Evolutionary conservation across 2,113 vertebrate species (phyloP).

Genomic region (Aldabrachelys gigantea): DNA sequence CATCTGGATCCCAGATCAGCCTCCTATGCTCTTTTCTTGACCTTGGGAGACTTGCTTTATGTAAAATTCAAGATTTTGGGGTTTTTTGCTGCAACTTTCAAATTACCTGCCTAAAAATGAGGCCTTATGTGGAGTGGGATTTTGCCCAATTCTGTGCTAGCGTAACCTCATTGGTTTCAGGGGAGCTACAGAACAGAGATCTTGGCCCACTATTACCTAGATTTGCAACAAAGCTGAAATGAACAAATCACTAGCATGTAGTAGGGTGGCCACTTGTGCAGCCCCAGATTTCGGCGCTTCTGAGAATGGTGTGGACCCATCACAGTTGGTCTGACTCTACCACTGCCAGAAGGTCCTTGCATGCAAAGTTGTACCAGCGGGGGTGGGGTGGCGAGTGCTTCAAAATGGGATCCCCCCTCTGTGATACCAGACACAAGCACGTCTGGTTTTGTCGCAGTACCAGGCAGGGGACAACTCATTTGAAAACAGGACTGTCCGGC

Average conservation of each 20-base stretch:
- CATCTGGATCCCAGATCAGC: neutral
- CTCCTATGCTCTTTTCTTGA: neutral
- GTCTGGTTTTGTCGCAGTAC: neutral
- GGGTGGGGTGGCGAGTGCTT: neutral
- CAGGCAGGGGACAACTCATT: neutral
- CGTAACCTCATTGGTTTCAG: neutral
- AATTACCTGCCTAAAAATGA: neutral
- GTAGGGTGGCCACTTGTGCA: neutral
- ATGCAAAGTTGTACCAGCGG: neutral
- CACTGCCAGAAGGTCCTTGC: neutral
- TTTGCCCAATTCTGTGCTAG: neutral
- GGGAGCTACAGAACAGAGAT: accelerated
- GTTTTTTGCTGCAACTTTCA: neutral
- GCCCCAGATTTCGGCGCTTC: neutral
- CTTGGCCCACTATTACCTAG: accelerated
- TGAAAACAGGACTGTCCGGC: neutral
- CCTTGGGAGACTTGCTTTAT: neutral
- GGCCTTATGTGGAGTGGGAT: neutral
- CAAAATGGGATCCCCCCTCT: neutral
- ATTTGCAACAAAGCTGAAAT: neutral
- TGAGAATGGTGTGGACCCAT: neutral
- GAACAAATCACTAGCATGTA: neutral
- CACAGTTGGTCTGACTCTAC: neutral
- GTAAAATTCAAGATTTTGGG: neutral
- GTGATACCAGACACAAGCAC: neutral